These are phyloP conservation scores for Porphyrio hochstetteri DNA, from an alignment of 2,113 vertebrate genomes.

Conservation along the genomic window DNA sequence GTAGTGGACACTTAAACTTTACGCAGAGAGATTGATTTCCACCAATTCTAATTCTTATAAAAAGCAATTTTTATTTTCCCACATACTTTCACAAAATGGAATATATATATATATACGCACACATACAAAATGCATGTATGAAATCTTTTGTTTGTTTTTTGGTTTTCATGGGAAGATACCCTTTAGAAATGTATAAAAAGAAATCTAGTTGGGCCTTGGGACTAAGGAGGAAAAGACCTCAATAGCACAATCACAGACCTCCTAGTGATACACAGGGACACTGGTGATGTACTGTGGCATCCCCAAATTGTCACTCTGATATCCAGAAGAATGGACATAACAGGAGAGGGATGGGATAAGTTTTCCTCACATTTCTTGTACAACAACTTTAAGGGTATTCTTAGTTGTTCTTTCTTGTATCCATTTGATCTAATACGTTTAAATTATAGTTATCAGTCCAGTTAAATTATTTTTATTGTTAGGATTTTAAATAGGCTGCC, in stretches of 20 bases:
- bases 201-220: background rate
- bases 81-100: background rate
- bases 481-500: background rate
- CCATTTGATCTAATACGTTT: background rate
- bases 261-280: background rate
- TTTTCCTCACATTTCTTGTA: background rate
- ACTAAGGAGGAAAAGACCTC: background rate
- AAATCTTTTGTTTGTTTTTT: background rate
- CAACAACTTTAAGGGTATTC: background rate
- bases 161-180: background rate
- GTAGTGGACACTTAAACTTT: background rate
- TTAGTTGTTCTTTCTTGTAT: background rate
- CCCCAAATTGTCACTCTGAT: background rate
- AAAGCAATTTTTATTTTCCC: background rate
- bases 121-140: background rate
- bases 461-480: background rate
- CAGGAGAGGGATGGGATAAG: background rate
- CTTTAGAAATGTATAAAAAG: background rate
- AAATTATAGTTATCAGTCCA: background rate
- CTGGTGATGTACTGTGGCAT: rapidly evolving
- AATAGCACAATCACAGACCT: background rate
- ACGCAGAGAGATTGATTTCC: background rate
- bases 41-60: background rate
- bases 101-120: too few species aligned
- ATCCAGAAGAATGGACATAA: background rate